Evolutionary conservation across 2,113 vertebrate species (phyloP), one percentile per base, ranked within the genome.

Genomic region (Crotalus tigris): DNA sequence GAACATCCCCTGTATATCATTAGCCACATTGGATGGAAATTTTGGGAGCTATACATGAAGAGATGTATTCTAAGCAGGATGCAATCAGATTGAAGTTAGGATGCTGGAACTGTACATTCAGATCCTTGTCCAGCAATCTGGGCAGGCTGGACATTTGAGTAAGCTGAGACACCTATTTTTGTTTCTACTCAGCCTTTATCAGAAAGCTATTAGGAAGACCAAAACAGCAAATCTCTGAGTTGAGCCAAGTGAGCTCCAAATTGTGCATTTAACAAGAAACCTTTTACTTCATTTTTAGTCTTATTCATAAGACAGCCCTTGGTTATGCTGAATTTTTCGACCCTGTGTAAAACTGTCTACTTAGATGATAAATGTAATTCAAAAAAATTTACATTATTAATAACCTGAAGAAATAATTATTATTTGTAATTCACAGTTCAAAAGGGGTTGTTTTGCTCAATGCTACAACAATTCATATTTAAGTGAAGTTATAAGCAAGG

Each of bases 361-460:
- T 93, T 90, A 86, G n/a, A 86, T 53, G 12, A 53, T 39, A 61
- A 61, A 51, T 85, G 69, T 23, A 85, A 88, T 58, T 85, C 69
- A 92, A 51, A 58, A 49, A 59, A 19, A 85, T 24, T 89, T 86
- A 61, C 61, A 61, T 86, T 86, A 86, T 90, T 93, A 51, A 59
- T 93, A 51, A 29, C 39, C 75, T 90, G 10, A 44, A 49, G n/a
- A 58, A 90, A 93, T 90, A 11, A 93, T 90, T 93, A 39, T 90
- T 90, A 86, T 53, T 90, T 90, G 59, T 39, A 85, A 86, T 39
- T 59, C 88, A 57, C 55, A 86, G 46, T 55, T 23, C 61, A 39
- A 54, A 93, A 54, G 69, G 53, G 55, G 89, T 92, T 86, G 75
- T 90, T 61, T 93, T 90, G 29, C 55, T 61, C 44, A 53, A 19